Percentiles rank a stretch among this genome's conserved stretches.
These are phyloP conservation scores for Tetranychus urticae DNA, from an alignment of 1,140 invertebrate species.

Conservation along the genomic window DNA sequence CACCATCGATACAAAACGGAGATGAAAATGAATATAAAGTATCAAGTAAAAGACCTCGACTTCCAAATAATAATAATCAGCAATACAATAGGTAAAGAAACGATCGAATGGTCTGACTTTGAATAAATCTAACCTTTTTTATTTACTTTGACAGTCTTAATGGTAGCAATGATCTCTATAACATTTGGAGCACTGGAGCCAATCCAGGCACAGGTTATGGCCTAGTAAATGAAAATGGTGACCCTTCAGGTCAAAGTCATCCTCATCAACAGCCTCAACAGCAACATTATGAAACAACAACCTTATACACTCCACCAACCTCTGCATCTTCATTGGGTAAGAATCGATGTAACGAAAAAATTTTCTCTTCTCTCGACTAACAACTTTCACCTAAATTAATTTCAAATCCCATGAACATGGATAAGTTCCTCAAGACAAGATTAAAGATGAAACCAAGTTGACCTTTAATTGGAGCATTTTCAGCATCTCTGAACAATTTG, in stretches of 20 bases:
- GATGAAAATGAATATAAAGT: not conserved
- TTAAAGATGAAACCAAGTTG: no score
- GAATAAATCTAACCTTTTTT: not conserved
- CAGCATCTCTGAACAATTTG: no score
- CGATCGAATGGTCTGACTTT: not conserved
- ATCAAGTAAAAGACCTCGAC: not conserved
- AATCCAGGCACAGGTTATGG: not conserved
- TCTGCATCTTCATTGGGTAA: conserved; percentile 7
- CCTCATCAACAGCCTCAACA: not conserved
- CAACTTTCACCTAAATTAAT: no score
- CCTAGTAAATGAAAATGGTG: not conserved
- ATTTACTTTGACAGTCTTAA: not conserved
- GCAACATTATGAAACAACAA: conserved; percentile 9
- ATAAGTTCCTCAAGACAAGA: no score
- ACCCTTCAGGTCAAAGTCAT: not conserved
- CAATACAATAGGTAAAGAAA: not conserved
- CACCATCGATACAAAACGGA: not conserved
- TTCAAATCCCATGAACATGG: no score
- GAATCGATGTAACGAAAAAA: not conserved
- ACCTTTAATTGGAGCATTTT: no score
- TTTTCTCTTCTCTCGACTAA: not conserved
- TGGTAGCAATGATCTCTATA: not conserved
- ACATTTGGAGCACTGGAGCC: not conserved
- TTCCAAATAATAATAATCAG: not conserved
- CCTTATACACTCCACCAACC: conserved; percentile 10